phyloP scores from a whole-genome alignment of 1,140 invertebrate genomes.

The Rhizoglyphus robini region DNA sequence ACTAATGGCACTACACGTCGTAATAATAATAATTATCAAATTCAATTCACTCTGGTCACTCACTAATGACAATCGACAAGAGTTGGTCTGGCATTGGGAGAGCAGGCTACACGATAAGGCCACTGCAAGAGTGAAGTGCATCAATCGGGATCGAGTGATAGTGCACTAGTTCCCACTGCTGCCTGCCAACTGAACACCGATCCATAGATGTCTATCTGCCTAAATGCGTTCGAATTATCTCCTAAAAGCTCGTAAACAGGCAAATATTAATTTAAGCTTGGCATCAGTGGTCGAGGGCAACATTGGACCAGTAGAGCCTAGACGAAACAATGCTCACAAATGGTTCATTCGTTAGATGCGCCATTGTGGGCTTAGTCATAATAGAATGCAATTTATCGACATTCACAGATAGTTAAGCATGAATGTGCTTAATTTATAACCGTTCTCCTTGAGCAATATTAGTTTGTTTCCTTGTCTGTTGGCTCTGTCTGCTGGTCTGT shows the following conservation, averaged over 20 bases:
- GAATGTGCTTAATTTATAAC: neutral
- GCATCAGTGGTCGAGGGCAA: too few species aligned
- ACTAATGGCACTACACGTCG: neutral
- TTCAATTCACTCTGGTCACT: neutral
- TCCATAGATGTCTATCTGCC: neutral
- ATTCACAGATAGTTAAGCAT: neutral
- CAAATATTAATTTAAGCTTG: neutral
- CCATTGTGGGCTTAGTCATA: neutral
- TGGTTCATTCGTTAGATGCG: too few species aligned
- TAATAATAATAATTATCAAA: neutral
- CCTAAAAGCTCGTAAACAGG: neutral
- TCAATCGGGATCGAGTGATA: neutral
- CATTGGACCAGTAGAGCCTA: too few species aligned
- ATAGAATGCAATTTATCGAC: neutral
- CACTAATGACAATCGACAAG: neutral
- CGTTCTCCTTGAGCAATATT: neutral
- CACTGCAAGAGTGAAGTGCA: neutral
- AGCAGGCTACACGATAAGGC: neutral
- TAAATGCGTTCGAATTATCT: neutral
- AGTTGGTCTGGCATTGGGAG: too few species aligned
- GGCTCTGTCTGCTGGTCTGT: too few species aligned
- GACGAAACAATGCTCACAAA: too few species aligned
- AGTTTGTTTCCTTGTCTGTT: neutral
- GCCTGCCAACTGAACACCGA: neutral
- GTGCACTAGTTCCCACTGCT: neutral